Evolutionary conservation across 2,113 vertebrate genomes (phyloP), one percentile per base, ranked within the genome.

Genomic region (Myotis lucifugus): DNA sequence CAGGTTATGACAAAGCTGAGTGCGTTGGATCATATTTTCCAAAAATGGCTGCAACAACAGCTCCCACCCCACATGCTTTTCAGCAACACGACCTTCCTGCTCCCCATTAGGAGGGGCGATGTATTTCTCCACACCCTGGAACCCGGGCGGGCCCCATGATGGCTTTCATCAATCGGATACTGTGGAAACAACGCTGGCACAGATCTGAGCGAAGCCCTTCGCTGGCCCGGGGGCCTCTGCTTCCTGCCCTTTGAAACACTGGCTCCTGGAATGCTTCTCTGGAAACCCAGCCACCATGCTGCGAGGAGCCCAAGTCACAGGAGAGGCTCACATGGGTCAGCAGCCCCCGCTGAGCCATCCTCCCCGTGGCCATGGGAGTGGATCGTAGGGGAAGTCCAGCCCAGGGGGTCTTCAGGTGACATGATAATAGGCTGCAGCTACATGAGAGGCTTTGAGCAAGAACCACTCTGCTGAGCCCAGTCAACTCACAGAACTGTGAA

Each of bases 1-100:
- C 72, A 89, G 85, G 92, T 90, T 90, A 81, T 46, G 66, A 84
- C 42, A 73, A 82, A 89, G 87, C 67, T 4, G 34, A 77, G 14
- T 8, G 61, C 0, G 1, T 34, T 1, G 3, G 66, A 5, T 94
- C 76, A 34, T 29, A 61, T 61, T 96, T 97, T 94, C 93, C 90
- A 82, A 88, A 93, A 48, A 67, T 70, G 93, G 52, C 52, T 88
- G 70, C n/a, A 40, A 3, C 42, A 8, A 10, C n/a, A 52, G 11
- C 48, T 74, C 42, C 12, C 6, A 6, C 23, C 46, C 37, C 76
- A 73, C 46, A 0, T 69, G 48, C 74, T 67, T 76, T 67, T 56
- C 0, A 7, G 76, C 27, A 25, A 67, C 19, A 34, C 54, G 88
- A 77, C n/a, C 73, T 83, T 50, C 61, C 87, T 2, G 1, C 15